Conservation (phyloP, 1,140 invertebrate genomes). For the Drosophila sp. region DNA sequence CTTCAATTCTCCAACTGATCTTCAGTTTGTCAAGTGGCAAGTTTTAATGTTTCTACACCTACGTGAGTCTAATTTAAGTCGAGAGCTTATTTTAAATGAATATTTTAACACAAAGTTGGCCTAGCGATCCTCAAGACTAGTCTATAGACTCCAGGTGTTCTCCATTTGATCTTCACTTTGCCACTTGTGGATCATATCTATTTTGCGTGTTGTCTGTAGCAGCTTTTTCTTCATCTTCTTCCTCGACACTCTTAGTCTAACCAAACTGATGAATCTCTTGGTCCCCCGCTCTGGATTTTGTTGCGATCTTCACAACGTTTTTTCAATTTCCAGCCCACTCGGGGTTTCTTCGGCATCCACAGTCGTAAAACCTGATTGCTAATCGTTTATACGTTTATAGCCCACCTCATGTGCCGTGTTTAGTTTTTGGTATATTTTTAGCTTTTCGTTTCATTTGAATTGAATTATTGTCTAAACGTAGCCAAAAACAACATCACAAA, state of each 20-base stretch:
- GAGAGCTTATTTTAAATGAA: not conserved
- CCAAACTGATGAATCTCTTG: conserved; percentile 12
- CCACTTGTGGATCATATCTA: conserved; percentile 32
- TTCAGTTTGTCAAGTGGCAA: conserved; percentile 21
- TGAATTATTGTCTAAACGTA: conserved; percentile 71
- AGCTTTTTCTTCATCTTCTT: not conserved
- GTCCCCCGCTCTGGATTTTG: not conserved
- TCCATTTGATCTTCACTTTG: conserved; percentile 15
- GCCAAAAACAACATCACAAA: conserved; percentile 46
- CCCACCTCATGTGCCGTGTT: conserved; percentile 56
- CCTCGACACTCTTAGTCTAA: conserved; percentile 1
- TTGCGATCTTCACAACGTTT: conserved; percentile 1
- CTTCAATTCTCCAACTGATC: conserved; percentile 7
- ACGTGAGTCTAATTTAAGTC: conserved; percentile 5
- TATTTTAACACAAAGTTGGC: not conserved
- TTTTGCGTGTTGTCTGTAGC: conserved; percentile 9
- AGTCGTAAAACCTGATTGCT: conserved; percentile 64
- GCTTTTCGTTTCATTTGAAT: conserved; percentile 59
- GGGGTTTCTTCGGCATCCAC: conserved; percentile 14
- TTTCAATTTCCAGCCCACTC: conserved; percentile 17
- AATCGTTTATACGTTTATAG: conserved; percentile 61
- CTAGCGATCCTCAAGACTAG: conserved; percentile 5
- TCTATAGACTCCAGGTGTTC: not conserved
- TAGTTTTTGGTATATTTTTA: conserved; percentile 65
- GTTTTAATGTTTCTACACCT: conserved; percentile 19